These are phyloP conservation scores for Drosophila sp. DNA, from an alignment of 1,140 invertebrate genomes.

Conservation along the genomic window DNA sequence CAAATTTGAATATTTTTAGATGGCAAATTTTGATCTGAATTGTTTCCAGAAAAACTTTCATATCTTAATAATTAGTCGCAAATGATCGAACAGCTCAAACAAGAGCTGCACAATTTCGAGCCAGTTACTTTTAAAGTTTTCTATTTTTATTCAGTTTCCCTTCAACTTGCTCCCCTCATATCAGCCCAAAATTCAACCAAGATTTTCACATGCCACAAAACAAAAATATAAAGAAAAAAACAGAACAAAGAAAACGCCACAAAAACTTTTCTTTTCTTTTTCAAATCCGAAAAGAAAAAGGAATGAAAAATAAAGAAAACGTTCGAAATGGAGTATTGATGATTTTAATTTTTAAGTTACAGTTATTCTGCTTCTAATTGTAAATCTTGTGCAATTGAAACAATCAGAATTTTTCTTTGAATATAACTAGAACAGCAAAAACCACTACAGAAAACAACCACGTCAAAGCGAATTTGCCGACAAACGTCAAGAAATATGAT, in stretches of 20 bases:
- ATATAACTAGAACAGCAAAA: conserved; percentile 58
- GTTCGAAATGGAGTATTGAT: conserved; percentile 50
- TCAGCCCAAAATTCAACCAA: neutral
- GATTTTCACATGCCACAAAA: conserved; percentile 33
- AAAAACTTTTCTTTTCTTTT: conserved; percentile 53
- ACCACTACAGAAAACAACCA: conserved; percentile 11
- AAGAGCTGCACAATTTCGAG: no score
- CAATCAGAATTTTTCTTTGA: conserved; percentile 82
- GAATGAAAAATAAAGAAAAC: conserved; percentile 39
- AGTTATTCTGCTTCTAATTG: conserved; percentile 83
- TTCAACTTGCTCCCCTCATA: neutral
- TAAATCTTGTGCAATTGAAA: conserved; percentile 83
- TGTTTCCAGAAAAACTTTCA: no score
- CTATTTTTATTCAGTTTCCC: neutral
- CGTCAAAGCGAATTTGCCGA: conserved; percentile 13
- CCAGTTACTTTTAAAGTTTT: no score
- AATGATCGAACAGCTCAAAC: no score
- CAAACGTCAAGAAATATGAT: conserved; percentile 8
- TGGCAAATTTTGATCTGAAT: no score
- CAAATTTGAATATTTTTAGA: no score
- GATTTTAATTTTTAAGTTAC: conserved; percentile 82
- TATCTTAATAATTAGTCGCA: no score
- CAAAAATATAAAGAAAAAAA: conserved; percentile 29
- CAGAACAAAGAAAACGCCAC: conserved; percentile 39
- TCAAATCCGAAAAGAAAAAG: neutral